Conservation (phyloP, 2,113 vertebrate genomes). For the Morone chrysops region DNA sequence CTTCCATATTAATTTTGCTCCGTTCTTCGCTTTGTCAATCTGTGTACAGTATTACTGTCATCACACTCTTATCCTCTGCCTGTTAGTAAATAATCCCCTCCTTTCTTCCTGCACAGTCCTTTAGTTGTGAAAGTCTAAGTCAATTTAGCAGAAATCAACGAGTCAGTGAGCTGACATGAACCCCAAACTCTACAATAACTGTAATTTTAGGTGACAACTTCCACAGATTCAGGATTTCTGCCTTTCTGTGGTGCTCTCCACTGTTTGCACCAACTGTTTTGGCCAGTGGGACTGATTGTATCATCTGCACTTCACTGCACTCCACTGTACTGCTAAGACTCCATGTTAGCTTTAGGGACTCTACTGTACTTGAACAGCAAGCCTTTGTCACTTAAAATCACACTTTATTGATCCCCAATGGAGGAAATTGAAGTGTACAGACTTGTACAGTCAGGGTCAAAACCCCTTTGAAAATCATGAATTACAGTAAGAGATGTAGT, state of each 20-base stretch:
- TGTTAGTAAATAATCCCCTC: constrained; percentile 25
- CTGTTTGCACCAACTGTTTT: constrained; percentile 15
- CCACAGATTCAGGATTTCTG: neutral
- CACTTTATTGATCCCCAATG: neutral
- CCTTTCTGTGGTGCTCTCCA: neutral
- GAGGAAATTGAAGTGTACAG: neutral
- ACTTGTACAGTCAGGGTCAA: constrained; percentile 11
- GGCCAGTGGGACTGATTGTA: constrained; percentile 25
- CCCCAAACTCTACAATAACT: constrained; percentile 30
- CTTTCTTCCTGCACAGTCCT: constrained; percentile 3
- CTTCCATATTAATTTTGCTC: neutral
- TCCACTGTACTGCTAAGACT: neutral
- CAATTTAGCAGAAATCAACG: constrained; percentile 2
- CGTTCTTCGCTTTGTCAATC: neutral
- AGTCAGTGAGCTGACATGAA: constrained; percentile 38
- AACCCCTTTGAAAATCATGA: neutral
- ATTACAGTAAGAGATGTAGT: neutral
- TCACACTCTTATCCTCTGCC: neutral
- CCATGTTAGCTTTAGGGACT: neutral
- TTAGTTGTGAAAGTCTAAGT: constrained; percentile 20
- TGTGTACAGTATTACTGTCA: neutral
- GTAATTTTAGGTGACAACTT: constrained; percentile 29
- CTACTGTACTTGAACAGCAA: constrained; percentile 9
- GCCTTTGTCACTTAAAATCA: constrained; percentile 13
- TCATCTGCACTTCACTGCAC: neutral